Conservation (phyloP, 2,888 invertebrate species). For the Rhagonycha lutea region DNA sequence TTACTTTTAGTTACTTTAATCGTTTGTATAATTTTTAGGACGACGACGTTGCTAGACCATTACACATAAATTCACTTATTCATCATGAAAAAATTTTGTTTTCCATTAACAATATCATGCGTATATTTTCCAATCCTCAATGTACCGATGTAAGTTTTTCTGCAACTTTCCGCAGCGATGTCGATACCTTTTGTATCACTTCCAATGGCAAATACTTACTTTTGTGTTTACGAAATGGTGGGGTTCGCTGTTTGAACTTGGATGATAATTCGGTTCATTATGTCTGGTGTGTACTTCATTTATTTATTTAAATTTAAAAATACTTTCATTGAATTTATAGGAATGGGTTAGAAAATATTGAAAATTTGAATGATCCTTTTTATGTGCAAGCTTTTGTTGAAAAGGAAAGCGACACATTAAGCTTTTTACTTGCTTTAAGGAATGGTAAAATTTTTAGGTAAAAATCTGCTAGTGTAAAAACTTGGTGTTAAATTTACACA, state of each 20-base stretch:
- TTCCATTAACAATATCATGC: constrained; percentile 30
- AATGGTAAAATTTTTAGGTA: constrained; percentile 30
- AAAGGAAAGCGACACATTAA: background rate
- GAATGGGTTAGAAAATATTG: background rate
- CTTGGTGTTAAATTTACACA: background rate
- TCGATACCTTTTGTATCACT: constrained; percentile 32
- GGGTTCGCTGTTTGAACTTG: constrained; percentile 29
- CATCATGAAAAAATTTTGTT: constrained; percentile 28
- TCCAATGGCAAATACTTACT: constrained; percentile 29
- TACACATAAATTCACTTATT: constrained; percentile 16
- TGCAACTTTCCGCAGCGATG: constrained; percentile 23
- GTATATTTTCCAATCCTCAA: constrained; percentile 28
- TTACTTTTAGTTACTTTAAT: background rate
- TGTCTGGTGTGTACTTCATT: constrained; percentile 26
- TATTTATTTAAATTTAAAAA: background rate
- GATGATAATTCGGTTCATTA: constrained; percentile 22
- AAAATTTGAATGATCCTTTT: background rate
- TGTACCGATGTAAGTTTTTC: constrained; percentile 28
- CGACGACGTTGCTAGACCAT: background rate
- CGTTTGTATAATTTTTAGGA: background rate
- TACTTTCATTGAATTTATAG: constrained; percentile 6
- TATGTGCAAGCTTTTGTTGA: constrained; percentile 19
- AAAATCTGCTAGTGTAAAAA: background rate
- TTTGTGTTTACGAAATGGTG: constrained; percentile 33
- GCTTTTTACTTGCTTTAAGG: constrained; percentile 16